These are phyloP conservation scores for Drosophila demipolita DNA, from an alignment of 2,888 invertebrate species.

Conservation along the genomic window DNA sequence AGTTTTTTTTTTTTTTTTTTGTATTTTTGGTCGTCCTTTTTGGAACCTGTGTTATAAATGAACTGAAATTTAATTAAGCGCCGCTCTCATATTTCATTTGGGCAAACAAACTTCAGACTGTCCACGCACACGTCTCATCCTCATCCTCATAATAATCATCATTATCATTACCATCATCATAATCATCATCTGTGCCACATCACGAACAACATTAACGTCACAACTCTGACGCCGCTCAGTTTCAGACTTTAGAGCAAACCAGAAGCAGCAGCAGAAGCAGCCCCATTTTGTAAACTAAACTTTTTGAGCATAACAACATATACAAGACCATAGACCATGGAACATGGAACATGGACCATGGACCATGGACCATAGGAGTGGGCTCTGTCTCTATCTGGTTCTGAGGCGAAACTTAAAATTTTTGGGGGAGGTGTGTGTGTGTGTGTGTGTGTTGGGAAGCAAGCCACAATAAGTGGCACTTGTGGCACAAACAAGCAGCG, in stretches of 20 bases:
- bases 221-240: slow-evolving; percentile 39
- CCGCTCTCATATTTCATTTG: slow-evolving; percentile 68
- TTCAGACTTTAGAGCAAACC: slow-evolving; percentile 21
- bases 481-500: slow-evolving; percentile 67
- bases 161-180: slow-evolving; percentile 29
- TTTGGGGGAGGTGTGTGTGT: slow-evolving; percentile 1
- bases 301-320: slow-evolving; percentile 41
- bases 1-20: slow-evolving; percentile 9
- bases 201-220: slow-evolving; percentile 72
- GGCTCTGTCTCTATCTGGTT: neutral
- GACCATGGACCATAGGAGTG: neutral
- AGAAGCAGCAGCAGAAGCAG: slow-evolving; percentile 8
- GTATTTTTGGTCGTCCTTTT: too few relatives aligned
- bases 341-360: neutral
- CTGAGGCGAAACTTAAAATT: slow-evolving; percentile 49
- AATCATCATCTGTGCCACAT: slow-evolving; percentile 58
- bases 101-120: slow-evolving; percentile 44
- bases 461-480: slow-evolving; percentile 72
- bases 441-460: slow-evolving; percentile 21
- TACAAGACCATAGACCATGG: slow-evolving; percentile 14
- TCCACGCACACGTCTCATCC: slow-evolving; percentile 54
- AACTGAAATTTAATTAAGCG: slow-evolving; percentile 81
- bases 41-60: slow-evolving; percentile 69
- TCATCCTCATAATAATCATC: slow-evolving; percentile 17
- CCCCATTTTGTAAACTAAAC: slow-evolving; percentile 67